Conservation (phyloP, 2,113 vertebrate genomes). For the Chaenogobius annularis region DNA sequence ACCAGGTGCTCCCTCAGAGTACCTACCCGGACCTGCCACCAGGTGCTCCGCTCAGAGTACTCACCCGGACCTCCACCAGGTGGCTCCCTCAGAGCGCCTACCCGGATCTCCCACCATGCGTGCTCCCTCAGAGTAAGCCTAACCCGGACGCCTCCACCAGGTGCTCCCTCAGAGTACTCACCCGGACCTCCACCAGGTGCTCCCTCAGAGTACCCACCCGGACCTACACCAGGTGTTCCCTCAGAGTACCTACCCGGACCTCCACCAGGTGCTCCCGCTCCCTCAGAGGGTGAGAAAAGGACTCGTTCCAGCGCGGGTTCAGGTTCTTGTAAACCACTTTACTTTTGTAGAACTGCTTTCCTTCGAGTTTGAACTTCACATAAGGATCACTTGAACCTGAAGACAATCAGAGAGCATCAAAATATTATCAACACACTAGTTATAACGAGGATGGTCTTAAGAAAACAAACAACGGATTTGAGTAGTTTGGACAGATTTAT, state of each 20-base stretch:
- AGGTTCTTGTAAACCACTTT: slow-evolving; percentile 93
- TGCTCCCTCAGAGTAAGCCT: too few relatives aligned
- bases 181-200: too few relatives aligned
- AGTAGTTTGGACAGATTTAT: too few relatives aligned
- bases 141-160: too few relatives aligned
- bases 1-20: neutral
- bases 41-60: too few relatives aligned
- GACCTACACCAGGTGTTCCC: slow-evolving; percentile 69
- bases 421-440: neutral
- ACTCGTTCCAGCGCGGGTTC: slow-evolving; percentile 94
- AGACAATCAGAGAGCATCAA: neutral
- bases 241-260: slow-evolving; percentile 80
- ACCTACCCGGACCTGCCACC: slow-evolving; percentile 88
- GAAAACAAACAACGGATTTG: too few relatives aligned
- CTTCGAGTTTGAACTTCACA: slow-evolving; percentile 94
- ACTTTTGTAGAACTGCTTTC: slow-evolving; percentile 95
- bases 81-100: too few relatives aligned
- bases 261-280: slow-evolving; percentile 83
- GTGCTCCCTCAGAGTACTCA: too few relatives aligned
- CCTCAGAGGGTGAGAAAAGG: slow-evolving; percentile 85
- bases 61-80: too few relatives aligned
- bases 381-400: slow-evolving; percentile 94
- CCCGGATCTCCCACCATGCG: too few relatives aligned
- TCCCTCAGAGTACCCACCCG: slow-evolving; percentile 76
- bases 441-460: neutral